Percentiles rank a stretch among this genome's conserved stretches.
phyloP scores from a whole-genome alignment of 2,797 vertebrate species.

The Macropus fuliginosus region DNA sequence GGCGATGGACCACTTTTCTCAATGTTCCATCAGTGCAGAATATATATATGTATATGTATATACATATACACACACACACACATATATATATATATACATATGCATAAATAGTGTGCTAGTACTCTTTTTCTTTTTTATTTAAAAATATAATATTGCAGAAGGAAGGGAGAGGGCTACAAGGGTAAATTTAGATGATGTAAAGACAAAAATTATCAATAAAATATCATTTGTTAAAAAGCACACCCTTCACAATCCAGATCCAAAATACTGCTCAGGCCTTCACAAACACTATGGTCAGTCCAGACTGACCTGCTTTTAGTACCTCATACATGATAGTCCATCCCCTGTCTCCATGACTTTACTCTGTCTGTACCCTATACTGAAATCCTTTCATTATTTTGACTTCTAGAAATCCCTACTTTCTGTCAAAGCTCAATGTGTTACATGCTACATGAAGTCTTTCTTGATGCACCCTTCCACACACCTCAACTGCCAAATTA shows the following conservation, averaged over 20 bases:
- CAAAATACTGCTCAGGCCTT: background rate
- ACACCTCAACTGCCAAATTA: background rate
- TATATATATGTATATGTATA: background rate
- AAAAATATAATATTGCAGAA: background rate
- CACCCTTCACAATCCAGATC: background rate
- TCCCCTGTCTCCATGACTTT: background rate
- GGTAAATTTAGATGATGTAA: background rate
- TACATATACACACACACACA: too few species aligned
- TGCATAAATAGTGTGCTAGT: background rate
- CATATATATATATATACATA: background rate
- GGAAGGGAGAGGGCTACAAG: too few species aligned
- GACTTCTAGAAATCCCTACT: background rate
- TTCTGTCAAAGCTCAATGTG: background rate
- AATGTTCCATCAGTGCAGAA: background rate
- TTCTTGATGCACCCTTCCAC: background rate
- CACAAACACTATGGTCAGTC: background rate
- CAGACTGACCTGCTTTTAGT: background rate
- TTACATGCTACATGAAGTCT: background rate
- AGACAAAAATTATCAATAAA: background rate
- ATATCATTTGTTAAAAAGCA: background rate
- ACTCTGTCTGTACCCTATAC: background rate
- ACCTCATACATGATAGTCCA: background rate
- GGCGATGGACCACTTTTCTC: background rate
- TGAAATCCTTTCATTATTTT: background rate
- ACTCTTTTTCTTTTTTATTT: background rate